Evolutionary conservation across 92 coral and sea anemone species (phyloP).

Genomic region (Muricea muricata): DNA sequence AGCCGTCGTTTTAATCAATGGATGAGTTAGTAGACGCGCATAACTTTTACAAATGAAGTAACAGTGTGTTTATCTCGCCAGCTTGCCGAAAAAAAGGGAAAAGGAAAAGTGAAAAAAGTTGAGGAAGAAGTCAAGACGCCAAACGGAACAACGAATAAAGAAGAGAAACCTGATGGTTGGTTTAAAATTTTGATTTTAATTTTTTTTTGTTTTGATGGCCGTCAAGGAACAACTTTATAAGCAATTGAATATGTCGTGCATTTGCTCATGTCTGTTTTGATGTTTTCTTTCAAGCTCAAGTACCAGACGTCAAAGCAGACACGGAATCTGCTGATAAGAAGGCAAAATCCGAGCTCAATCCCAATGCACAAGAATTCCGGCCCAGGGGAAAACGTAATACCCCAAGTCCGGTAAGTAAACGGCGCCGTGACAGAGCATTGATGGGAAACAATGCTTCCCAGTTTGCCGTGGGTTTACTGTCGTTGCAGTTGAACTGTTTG

Average conservation of each 20-base stretch:
- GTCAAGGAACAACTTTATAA: too few species aligned
- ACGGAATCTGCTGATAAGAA: slow-evolving; percentile 12
- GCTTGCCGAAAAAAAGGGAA: not conserved
- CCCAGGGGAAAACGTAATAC: slow-evolving; percentile 19
- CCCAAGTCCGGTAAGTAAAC: slow-evolving; percentile 45
- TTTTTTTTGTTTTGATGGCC: not conserved
- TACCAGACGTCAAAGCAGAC: not conserved
- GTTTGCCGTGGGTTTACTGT: too few species aligned
- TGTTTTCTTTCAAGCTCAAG: not conserved
- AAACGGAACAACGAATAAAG: slow-evolving; percentile 4
- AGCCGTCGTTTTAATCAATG: too few species aligned
- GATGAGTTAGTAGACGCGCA: not conserved
- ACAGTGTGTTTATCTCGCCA: not conserved
- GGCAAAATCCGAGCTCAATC: slow-evolving; percentile 12
- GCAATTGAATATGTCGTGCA: not conserved
- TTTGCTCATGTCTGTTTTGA: not conserved
- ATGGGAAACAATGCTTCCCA: too few species aligned
- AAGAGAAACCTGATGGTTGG: slow-evolving; percentile 6
- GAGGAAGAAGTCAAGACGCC: slow-evolving; percentile 17
- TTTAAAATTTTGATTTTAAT: not conserved
- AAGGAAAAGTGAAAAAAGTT: not conserved
- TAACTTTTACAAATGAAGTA: not conserved
- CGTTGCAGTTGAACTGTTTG: too few species aligned
- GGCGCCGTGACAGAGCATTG: too few species aligned
- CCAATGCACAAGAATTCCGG: slow-evolving; percentile 35